These are phyloP conservation scores for Numida meleagris DNA, from an alignment of 2,113 vertebrate species.

Conservation along the genomic window DNA sequence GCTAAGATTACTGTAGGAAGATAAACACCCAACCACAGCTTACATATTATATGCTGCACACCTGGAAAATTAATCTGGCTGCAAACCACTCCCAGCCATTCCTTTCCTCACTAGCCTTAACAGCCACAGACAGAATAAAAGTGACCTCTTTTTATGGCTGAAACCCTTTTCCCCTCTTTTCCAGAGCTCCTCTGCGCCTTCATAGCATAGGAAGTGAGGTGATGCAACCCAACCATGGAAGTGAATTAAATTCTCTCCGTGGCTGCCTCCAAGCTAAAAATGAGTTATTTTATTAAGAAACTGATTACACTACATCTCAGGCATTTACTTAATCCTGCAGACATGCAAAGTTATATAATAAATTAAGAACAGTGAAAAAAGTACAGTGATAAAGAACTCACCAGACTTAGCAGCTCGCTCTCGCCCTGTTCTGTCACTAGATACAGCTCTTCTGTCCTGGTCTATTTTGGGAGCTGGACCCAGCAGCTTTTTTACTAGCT, in stretches of 20 bases:
- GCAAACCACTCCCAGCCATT: background rate
- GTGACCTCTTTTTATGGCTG: background rate
- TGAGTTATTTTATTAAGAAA: background rate
- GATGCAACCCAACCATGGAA: background rate
- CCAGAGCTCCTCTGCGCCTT: background rate
- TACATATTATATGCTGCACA: background rate
- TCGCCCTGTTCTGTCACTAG: slow-evolving; percentile 74
- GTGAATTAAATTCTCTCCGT: background rate
- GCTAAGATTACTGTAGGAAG: background rate
- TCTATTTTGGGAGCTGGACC: slow-evolving; percentile 83
- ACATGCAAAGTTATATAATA: background rate
- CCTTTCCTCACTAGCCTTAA: background rate
- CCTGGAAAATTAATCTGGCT: background rate
- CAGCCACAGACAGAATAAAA: background rate
- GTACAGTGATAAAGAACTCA: slow-evolving; percentile 35
- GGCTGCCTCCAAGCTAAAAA: background rate
- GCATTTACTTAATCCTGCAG: background rate
- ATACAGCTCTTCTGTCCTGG: slow-evolving; percentile 71
- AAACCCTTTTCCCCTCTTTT: background rate
- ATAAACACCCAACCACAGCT: background rate
- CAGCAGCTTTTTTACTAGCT: slow-evolving; percentile 90
- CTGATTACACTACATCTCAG: background rate
- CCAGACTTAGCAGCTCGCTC: slow-evolving; percentile 72
- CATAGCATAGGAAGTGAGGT: background rate
- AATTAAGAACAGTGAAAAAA: slow-evolving; percentile 28